Evolutionary conservation across 2,113 vertebrate genomes (phyloP), one percentile per base, ranked within the genome.

Genomic region (Syrrhaptes paradoxus): DNA sequence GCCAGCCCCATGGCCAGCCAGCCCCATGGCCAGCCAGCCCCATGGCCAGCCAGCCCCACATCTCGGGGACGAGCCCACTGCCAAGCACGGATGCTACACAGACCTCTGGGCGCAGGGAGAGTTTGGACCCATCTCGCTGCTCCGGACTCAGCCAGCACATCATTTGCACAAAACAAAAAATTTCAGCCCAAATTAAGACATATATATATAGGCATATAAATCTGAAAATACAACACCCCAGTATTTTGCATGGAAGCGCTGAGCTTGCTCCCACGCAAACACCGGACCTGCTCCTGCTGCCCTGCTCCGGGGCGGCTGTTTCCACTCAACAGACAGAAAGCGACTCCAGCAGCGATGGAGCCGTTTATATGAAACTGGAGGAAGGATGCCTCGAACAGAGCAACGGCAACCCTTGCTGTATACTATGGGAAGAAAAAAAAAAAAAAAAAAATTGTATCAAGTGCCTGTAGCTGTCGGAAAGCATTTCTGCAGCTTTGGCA

Each of bases 381-480:
- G 80, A 67, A 85, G 58, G 87, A 88, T 90, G 80, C 66, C 52
- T 76, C 1, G 4, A 91, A 17, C 10, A 54, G 48, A 78, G 90
- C 63, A 84, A 41, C 71, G n/a, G 41, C 63, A 96, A 19, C 29
- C 36, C 59, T 25, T 2, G 5, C 73, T 48, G 68, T 16, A 85
- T 17, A 15, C 41, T 22, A 68, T 59, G 48, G 4, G 32, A 36
- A 58, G 13, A 0, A 18, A 36, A 13, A 58, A 16, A 1, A 18
- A 36, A 13, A 2, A 9, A 29, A 11, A 26, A 9, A 29, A 34
- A 66, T 19, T 2, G 17, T 85, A 90, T 84, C 36, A 2, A 87
- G 74, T 51, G 85, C 59, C 83, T 85, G 89, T 89, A 94, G 85
- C 95, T 97, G 96, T 96, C 95, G 95, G 85, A 92, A 94, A 87